Conservation (phyloP, 2,888 invertebrate genomes). For the Meandrusa payeni region DNA sequence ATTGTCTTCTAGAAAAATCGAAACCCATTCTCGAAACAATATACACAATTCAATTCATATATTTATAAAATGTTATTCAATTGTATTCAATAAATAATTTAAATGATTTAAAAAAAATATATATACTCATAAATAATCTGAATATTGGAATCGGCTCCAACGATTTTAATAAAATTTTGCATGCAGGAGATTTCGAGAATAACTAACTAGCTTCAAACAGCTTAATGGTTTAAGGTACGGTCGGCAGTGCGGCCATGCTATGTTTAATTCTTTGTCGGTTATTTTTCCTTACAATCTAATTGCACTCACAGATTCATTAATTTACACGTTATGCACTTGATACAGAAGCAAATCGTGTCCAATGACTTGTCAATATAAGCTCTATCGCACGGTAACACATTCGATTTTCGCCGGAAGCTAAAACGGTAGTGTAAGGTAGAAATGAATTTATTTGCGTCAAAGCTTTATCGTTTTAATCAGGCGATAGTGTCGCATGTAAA, state of each 20-base stretch:
- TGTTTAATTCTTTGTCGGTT: neutral
- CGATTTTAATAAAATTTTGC: no score
- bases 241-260: no score
- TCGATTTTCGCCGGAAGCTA: neutral
- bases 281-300: constrained; percentile 5
- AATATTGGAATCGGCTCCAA: no score
- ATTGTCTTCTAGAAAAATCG: constrained; percentile 86
- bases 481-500: constrained; percentile 32
- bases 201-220: no score
- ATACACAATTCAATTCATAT: no score
- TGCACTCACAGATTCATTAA: constrained; percentile 1
- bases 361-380: neutral
- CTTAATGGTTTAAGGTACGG: no score
- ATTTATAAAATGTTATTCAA: no score
- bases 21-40: constrained; percentile 71
- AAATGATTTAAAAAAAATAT: no score
- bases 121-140: no score
- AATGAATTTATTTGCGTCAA: constrained; percentile 35
- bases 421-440: neutral
- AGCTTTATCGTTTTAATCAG: constrained; percentile 42
- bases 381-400: neutral
- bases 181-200: no score
- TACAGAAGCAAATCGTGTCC: neutral
- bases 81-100: no score
- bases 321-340: constrained; percentile 4